phyloP scores from a whole-genome alignment of 2,113 vertebrate species.

The Sisor rabdophorus region DNA sequence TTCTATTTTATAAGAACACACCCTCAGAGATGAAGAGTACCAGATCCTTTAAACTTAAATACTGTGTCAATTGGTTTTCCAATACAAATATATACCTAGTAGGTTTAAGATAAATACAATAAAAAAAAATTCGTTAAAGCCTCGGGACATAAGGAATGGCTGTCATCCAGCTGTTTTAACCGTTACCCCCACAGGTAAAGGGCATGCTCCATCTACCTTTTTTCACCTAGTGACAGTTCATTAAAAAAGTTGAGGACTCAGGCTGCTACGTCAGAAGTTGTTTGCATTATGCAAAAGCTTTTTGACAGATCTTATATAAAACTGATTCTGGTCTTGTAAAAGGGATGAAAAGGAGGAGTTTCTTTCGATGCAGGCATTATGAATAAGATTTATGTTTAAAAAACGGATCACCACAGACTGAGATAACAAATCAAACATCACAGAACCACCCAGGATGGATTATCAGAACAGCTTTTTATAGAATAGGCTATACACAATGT shows the following conservation, averaged over 20 bases:
- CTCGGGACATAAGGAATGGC: not conserved
- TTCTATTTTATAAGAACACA: not conserved
- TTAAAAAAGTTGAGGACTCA: slow-evolving; percentile 21
- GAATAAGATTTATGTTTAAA: not conserved
- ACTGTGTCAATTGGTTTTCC: not conserved
- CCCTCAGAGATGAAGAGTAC: not conserved
- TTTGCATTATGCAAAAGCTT: slow-evolving; percentile 37
- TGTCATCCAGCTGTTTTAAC: slow-evolving; percentile 18
- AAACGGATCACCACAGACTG: not conserved
- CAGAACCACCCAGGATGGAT: not conserved
- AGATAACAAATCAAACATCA: not conserved
- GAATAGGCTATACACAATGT: not conserved
- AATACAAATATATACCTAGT: not conserved
- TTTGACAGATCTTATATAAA: not conserved
- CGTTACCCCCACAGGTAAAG: slow-evolving; percentile 21
- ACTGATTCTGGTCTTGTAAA: not conserved
- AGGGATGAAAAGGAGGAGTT: not conserved
- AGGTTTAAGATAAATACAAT: not conserved
- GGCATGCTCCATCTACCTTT: not conserved
- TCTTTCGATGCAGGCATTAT: not conserved
- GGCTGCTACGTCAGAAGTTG: not conserved
- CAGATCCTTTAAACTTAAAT: not conserved
- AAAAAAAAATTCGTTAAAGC: slow-evolving; percentile 12
- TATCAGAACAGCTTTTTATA: not conserved
- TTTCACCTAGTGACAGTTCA: slow-evolving; percentile 10